Evolutionary conservation across 2,888 invertebrate genomes (phyloP), one percentile per base, ranked within the genome.

Genomic region (Cylindroiulus punctatus): DNA sequence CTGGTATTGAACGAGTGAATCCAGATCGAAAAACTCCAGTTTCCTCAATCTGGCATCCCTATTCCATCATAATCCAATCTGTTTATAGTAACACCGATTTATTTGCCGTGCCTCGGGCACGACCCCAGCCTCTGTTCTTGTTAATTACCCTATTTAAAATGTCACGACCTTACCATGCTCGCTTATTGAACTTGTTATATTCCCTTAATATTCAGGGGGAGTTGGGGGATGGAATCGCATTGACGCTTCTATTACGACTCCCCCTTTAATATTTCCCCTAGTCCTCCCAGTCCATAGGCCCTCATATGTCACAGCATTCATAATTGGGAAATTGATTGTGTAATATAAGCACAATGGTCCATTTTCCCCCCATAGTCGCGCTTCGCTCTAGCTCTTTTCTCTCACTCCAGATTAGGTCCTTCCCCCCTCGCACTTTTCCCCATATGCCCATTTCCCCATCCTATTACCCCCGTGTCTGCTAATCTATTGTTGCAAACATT

Each of bases 281-380:
- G 30, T 47, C 44, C 84, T 84, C 47, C 52, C 19, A 42, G 32
- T 84, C 42, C 32, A 82, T 47, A 52, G 47, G 84, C 44, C 84
- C 85, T 85, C 85, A 26, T 76, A 85, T 86, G 86, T 86, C 86
- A 86, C 82, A 86, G 81, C 82, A 82, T 86, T 82, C 42, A 86
- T 86, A 86, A 86, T 86, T 86, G 86, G 84, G 86, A 86, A 86
- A 86, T 86, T 86, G 86, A 86, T 86, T 86, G 86, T 86, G 86
- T 86, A 86, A 86, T 86, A 84, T 83, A 86, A 84, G 86, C 84
- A 86, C 86, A 86, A 86, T 86, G 84, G 86, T 86, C 86, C 42
- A 84, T 84, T 65, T 86, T 84, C 86, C 86, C n/a, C 47, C 47
- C 44, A 32, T 32, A 32, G 30, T 57, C n/a, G 17, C 1, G 22